Evolutionary conservation across 2,888 invertebrate species (phyloP).

Genomic region (Troilus luridus): DNA sequence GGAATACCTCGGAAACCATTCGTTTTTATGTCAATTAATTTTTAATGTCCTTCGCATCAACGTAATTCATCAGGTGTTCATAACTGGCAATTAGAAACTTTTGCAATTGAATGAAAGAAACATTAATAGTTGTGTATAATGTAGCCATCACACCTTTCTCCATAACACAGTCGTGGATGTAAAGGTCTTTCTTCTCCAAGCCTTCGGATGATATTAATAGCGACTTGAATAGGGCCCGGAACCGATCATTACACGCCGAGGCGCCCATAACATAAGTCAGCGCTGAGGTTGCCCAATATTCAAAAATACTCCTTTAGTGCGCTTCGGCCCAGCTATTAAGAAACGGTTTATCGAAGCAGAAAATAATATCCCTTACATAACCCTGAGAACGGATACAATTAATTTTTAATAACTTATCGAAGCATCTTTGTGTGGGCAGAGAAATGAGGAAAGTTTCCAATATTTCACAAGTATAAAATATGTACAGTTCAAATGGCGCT

Average conservation of each 20-base stretch:
- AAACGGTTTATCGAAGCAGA: slow-evolving; percentile 14
- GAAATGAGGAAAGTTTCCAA: neutral
- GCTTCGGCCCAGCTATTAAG: neutral
- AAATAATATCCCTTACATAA: slow-evolving; percentile 13
- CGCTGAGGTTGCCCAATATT: neutral
- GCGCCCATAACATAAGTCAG: slow-evolving; percentile 24
- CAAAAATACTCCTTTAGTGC: neutral
- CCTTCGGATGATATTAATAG: slow-evolving; percentile 4
- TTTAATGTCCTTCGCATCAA: no score
- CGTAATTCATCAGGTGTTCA: neutral
- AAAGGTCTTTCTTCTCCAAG: neutral
- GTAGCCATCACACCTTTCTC: neutral
- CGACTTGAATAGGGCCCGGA: neutral
- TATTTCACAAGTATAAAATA: neutral
- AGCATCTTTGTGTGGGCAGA: neutral
- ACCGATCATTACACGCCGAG: neutral
- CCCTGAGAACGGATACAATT: slow-evolving; percentile 24
- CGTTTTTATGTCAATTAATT: no score
- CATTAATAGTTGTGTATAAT: neutral
- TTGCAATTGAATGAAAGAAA: neutral
- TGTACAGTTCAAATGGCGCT: neutral
- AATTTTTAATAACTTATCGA: slow-evolving; percentile 11
- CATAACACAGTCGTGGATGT: neutral
- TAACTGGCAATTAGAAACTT: neutral
- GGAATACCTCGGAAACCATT: no score